Base-by-base conservation (phyloP, 2,797 vertebrate species). In the Molossus molossus region DNA sequence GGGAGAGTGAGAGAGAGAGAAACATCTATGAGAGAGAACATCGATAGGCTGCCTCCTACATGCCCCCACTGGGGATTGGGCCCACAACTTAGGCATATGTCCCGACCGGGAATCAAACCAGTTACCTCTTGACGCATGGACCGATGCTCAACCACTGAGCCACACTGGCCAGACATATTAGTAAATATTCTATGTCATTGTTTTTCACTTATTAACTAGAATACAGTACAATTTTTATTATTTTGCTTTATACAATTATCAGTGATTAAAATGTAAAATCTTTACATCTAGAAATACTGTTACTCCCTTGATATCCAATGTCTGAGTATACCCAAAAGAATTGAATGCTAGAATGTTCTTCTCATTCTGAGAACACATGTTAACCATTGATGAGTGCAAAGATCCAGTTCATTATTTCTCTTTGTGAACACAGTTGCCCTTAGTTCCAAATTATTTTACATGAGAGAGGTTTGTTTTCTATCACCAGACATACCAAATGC, bases 381-480 rank as follows among this genome's bases (percentile, higher is more conserved):
- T 50, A 57, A 91, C 55, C 33, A 80, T 80, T 17, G 58, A 27
- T 67, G 33, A 15, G 21, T 80, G 2, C n/a, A 73, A 91, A 85
- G 45, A 50, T 73, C 7, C 23, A 57, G 20, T 29, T 85, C 50
- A 69, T 79, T 53, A 69, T 91, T 88, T 75, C 10, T 62, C 45
- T 92, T 58, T 86, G 62, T 65, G 37, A 69, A 64, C n/a, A 55
- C 4, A 27, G 25, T 79, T 87, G n/a, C 25, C 8, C 18, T 40
- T 45, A 27, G 53, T 67, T 82, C 29, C 40, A 33, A 55, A 40
- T 82, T 77, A 10, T 85, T 70, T 89, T 72, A 77, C 15, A 58
- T 1, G 6, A 50, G 14, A 86, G 21, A 86, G 8, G 29, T 92
- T 91, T 95, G 75, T 86, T 91, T 94, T 85, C 81, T 57, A 20